Base-by-base conservation (phyloP, 2,888 invertebrate genomes). In the Pachliopta kotzebuea region DNA sequence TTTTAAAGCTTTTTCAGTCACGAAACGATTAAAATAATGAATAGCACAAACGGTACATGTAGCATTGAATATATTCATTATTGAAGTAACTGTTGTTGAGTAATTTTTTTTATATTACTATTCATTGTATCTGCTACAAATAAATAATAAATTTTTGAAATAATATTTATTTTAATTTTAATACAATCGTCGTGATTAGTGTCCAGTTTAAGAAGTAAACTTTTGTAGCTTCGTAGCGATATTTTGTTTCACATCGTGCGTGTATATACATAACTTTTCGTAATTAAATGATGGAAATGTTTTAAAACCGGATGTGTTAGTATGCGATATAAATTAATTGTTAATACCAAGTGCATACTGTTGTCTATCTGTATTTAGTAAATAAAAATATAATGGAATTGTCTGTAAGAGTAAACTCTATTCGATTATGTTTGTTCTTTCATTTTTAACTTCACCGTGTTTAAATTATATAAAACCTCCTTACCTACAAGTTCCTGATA, bases 381-480 rank as follows among this genome's bases (percentile, higher is more conserved):
- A 80, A 83, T 81, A 82, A 83, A 84, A 84, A 75, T 90, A 86
- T 91, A 90, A 90, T 89, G 90, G 90, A 91, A 91, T 90, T 90
- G 90, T 91, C 85, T 88, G 84, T 90, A 90, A 91, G 88, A 89
- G 88, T 88, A 88, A 90, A 90, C 84, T 85, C 83, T 88, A 88
- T 89, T 83, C 79, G 77, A 85, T 84, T 85, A 81, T 78, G 70
- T 67, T 45, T 49, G 21, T 60, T 65, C 68, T 70, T 68, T 63
- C 65, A 56, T 57, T 42, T 56, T 56, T 20, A 4, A 18, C 21
- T 56, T 31, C 4, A 31, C 55, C 20, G 14, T 37, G 14, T 2
- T 1, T 37, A 14, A n/a, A n/a, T n/a, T n/a, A n/a, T n/a, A n/a
- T n/a, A n/a, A n/a, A n/a, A n/a, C n/a, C n/a, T n/a, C n/a, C n/a